Percentiles rank a stretch among this genome's conserved stretches.
Evolutionary conservation across 30 jellyfish, hydroid and myxozoan genomes (phyloP).

Genomic region (Haliclystus octoradiatus): DNA sequence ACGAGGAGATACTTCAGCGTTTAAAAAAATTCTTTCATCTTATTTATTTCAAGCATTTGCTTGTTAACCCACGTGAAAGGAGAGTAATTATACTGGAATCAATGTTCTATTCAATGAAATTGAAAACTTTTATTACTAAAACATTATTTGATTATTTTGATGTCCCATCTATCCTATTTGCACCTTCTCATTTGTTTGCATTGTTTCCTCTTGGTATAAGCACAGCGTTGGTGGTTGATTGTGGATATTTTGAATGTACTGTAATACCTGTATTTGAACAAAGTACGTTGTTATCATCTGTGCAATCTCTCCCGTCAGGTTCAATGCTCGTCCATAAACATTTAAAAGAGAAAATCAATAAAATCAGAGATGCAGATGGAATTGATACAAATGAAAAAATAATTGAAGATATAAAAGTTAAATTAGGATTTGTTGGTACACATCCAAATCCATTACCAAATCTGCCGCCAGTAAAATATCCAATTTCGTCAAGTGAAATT

Average conservation of each 20-base stretch:
- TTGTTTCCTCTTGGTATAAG: constrained; percentile 79
- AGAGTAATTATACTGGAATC: constrained; percentile 86
- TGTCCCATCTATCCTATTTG: constrained; percentile 64
- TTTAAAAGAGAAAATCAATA: constrained; percentile 23
- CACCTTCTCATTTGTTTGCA: constrained; percentile 80
- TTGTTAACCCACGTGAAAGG: constrained; percentile 92
- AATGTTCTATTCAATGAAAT: constrained; percentile 46
- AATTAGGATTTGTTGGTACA: constrained; percentile 73
- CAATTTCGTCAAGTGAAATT: constrained; percentile 29
- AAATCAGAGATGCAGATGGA: constrained; percentile 21
- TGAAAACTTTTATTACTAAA: constrained; percentile 56
- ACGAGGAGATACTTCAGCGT: constrained; percentile 16
- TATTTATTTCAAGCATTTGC: constrained; percentile 60
- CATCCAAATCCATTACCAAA: constrained; percentile 15
- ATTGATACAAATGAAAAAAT: constrained; percentile 18
- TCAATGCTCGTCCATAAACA: constrained; percentile 42
- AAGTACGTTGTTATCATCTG: constrained; percentile 67
- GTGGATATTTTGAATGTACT: constrained; percentile 81
- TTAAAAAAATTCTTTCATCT: constrained; percentile 63
- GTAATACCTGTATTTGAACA: constrained; percentile 83
- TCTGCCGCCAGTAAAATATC: constrained; percentile 36
- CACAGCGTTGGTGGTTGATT: constrained; percentile 77
- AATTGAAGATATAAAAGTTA: constrained; percentile 73
- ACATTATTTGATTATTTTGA: constrained; percentile 65
- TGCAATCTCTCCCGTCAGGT: constrained; percentile 59